A percentile compares a stretch with the other conserved stretches of the same genome.
Conservation (phyloP, 1,140 invertebrate species). For the Xylocopa sonorina region DNA sequence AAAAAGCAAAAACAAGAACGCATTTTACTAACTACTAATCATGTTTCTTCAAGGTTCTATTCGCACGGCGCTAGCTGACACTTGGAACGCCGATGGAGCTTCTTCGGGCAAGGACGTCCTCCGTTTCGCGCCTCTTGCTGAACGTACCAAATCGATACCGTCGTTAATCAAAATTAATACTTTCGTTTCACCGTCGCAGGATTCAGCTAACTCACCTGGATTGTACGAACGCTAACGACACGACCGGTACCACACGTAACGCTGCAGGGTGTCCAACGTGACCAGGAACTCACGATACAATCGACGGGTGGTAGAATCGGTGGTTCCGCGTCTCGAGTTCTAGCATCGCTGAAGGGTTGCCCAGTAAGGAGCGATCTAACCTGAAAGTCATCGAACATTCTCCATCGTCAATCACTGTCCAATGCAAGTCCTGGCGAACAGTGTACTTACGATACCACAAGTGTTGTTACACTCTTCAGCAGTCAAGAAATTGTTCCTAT, state of each 20-base stretch:
- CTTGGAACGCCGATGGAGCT: slow-evolving; percentile 81
- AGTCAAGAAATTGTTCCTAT: slow-evolving; percentile 93
- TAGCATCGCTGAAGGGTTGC: slow-evolving; percentile 17
- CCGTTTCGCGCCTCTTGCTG: slow-evolving; percentile 86
- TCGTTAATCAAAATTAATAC: not conserved
- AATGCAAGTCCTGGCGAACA: too few species aligned
- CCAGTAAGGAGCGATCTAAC: slow-evolving; percentile 58
- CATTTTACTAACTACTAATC: too few species aligned
- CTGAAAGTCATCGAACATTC: slow-evolving; percentile 14
- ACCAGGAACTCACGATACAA: slow-evolving; percentile 89
- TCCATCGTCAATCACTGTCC: not conserved
- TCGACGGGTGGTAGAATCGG: slow-evolving; percentile 74
- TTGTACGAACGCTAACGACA: slow-evolving; percentile 83
- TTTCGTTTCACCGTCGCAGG: not conserved
- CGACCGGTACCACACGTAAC: slow-evolving; percentile 87
- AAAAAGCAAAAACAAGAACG: too few species aligned
- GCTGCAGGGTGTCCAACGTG: slow-evolving; percentile 88
- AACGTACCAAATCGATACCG: slow-evolving; percentile 68
- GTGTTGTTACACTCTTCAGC: slow-evolving; percentile 88
- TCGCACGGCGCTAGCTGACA: slow-evolving; percentile 79
- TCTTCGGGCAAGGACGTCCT: slow-evolving; percentile 86
- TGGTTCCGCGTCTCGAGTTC: not conserved
- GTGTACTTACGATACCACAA: slow-evolving; percentile 84
- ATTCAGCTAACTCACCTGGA: slow-evolving; percentile 79
- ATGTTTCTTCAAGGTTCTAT: slow-evolving; percentile 22